Percentiles rank a stretch among this genome's conserved stretches.
Evolutionary conservation across 1,140 invertebrate genomes (phyloP).

Genomic region (Panonychus citri): DNA sequence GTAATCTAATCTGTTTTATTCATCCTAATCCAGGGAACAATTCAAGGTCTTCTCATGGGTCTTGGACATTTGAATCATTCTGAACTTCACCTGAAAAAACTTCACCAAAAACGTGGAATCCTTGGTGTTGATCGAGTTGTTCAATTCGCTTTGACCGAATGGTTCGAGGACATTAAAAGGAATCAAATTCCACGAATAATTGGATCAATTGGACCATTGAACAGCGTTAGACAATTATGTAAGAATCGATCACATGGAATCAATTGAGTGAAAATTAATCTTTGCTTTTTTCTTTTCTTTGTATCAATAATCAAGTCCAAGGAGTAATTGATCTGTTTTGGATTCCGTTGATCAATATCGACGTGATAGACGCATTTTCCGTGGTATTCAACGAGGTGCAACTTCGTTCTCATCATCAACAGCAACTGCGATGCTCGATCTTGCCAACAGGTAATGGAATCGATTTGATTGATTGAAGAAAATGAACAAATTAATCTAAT

Average conservation of each 20-base stretch:
- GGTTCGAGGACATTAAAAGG: slow-evolving; percentile 76
- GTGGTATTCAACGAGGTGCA: slow-evolving; percentile 79
- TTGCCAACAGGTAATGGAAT: slow-evolving; percentile 2
- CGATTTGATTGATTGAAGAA: no score
- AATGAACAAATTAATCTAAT: no score
- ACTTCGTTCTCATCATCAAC: slow-evolving; percentile 86
- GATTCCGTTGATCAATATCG: slow-evolving; percentile 91
- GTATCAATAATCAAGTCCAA: no score
- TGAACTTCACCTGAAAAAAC: slow-evolving; percentile 58
- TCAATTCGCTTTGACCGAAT: slow-evolving; percentile 54
- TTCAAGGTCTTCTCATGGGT: slow-evolving; percentile 68
- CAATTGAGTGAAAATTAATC: no score
- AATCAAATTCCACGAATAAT: slow-evolving; percentile 76
- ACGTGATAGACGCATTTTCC: slow-evolving; percentile 75
- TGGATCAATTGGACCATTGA: slow-evolving; percentile 69
- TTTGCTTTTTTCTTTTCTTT: slow-evolving; percentile 12
- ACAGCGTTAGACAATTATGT: slow-evolving; percentile 68
- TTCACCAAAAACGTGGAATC: slow-evolving; percentile 48
- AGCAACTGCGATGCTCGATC: slow-evolving; percentile 75
- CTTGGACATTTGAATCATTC: slow-evolving; percentile 70
- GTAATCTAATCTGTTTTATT: no score
- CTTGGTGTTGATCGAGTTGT: slow-evolving; percentile 63
- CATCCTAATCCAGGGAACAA: slow-evolving; percentile 30
- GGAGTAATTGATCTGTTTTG: slow-evolving; percentile 79
- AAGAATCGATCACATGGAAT: no score